These are phyloP conservation scores for Lepidurus couesii DNA, from an alignment of 1,140 invertebrate species.

Conservation along the genomic window DNA sequence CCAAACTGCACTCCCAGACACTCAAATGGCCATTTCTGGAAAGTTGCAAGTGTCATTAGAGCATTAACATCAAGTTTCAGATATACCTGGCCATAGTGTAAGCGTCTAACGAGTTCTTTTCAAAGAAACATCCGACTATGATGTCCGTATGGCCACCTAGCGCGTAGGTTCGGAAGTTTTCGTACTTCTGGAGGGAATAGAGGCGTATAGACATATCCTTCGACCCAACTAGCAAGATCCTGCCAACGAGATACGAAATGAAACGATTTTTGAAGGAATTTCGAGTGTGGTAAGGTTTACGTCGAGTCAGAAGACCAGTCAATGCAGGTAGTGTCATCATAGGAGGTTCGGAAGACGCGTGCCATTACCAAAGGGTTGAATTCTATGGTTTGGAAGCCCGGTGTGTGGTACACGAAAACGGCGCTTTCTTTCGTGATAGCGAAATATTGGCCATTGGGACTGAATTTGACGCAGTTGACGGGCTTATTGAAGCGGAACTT, in stretches of 20 bases:
- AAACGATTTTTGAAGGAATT: background rate
- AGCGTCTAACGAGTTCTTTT: slow-evolving; percentile 72
- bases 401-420: slow-evolving; percentile 82
- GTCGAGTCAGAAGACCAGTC: slow-evolving; percentile 88
- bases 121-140: slow-evolving; percentile 82
- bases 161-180: slow-evolving; percentile 65
- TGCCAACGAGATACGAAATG: slow-evolving; percentile 40
- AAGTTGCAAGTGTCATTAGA: slow-evolving; percentile 36
- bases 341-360: slow-evolving; percentile 68
- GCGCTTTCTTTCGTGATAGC: slow-evolving; percentile 78
- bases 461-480: slow-evolving; percentile 76
- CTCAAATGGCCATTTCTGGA: slow-evolving; percentile 61
- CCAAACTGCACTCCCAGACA: slow-evolving; percentile 80
- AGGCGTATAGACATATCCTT: slow-evolving; percentile 80
- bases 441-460: slow-evolving; percentile 88
- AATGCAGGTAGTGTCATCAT: slow-evolving; percentile 74
- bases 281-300: slow-evolving; percentile 41
- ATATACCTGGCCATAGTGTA: slow-evolving; percentile 63
- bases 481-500: slow-evolving; percentile 72
- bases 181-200: slow-evolving; percentile 64
- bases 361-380: slow-evolving; percentile 85
- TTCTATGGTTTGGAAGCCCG: slow-evolving; percentile 67
- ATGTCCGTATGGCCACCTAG: slow-evolving; percentile 73
- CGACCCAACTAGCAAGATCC: slow-evolving; percentile 73
- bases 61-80: slow-evolving; percentile 40